Conservation (phyloP, 2,797 vertebrate species). For the Merluccius polli region DNA sequence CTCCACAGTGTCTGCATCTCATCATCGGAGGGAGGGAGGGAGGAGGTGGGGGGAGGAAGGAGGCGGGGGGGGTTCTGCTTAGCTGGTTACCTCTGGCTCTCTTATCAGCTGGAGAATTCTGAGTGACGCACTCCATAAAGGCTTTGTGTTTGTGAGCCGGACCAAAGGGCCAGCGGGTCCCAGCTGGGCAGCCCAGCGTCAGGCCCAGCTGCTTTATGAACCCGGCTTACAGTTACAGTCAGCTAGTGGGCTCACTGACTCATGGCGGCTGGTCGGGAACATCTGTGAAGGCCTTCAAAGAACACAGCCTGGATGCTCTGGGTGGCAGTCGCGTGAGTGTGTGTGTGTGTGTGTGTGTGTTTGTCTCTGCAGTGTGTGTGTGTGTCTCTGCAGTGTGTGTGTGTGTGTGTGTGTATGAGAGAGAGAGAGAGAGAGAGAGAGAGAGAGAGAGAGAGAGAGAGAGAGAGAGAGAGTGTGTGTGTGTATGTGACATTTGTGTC, state of each 20-base stretch:
- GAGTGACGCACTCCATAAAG: constrained; percentile 62
- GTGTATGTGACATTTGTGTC: no score
- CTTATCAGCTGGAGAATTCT: constrained; percentile 54
- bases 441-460: no score
- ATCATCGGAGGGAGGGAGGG: constrained; percentile 42
- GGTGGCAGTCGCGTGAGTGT: background rate
- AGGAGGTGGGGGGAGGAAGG: constrained; percentile 30
- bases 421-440: no score
- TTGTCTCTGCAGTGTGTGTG: background rate
- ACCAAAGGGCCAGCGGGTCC: constrained; percentile 44
- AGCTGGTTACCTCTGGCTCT: constrained; percentile 58
- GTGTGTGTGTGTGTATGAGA: background rate
- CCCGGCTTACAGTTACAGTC: constrained; percentile 59
- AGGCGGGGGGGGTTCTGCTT: constrained; percentile 44
- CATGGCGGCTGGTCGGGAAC: constrained; percentile 29
- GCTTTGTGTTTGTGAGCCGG: constrained; percentile 55
- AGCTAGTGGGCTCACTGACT: constrained; percentile 58
- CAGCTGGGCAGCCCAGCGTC: constrained; percentile 45
- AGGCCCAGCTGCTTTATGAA: constrained; percentile 21
- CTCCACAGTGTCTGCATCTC: constrained; percentile 56
- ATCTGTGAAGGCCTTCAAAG: constrained; percentile 18
- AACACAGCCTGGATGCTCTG: constrained; percentile 1
- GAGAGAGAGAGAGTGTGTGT: no score
- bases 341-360: background rate
- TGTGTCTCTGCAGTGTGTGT: background rate